Conservation (phyloP, 2,113 vertebrate species). For the cattle (Bos taurus) region DNA sequence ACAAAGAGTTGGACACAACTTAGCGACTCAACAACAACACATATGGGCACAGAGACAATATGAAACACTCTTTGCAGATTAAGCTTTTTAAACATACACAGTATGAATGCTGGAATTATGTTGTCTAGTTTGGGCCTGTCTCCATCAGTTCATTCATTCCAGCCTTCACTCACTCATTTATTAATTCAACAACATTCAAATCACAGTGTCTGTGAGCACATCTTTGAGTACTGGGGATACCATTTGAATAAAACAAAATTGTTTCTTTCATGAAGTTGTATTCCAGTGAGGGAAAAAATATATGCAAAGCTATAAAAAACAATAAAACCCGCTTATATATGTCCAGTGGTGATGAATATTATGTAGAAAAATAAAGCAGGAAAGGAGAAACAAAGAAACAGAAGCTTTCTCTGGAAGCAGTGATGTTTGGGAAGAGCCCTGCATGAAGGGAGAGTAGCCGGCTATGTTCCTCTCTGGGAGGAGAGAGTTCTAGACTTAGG, state of each 20-base stretch:
- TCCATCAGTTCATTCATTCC: background rate
- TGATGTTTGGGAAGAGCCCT: background rate
- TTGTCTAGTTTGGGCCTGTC: background rate
- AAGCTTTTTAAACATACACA: background rate
- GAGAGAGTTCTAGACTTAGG: background rate
- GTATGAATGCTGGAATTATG: background rate
- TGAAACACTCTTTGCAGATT: background rate
- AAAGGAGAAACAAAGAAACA: background rate
- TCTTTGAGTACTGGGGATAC: background rate
- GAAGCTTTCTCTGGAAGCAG: background rate
- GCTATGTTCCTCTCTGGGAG: background rate
- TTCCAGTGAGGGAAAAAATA: background rate
- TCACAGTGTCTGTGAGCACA: background rate
- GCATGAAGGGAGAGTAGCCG: background rate
- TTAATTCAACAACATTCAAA: background rate
- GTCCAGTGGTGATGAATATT: background rate
- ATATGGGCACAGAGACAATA: background rate
- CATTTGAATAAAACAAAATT: background rate
- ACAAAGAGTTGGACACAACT: background rate
- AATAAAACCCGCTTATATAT: background rate
- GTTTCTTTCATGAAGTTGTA: background rate
- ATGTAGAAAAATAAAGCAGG: background rate
- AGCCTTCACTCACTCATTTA: background rate
- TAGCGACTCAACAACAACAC: background rate
- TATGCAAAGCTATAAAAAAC: background rate